phyloP scores from a whole-genome alignment of 2,797 vertebrate species.

The Petrocephalus sullivani region DNA sequence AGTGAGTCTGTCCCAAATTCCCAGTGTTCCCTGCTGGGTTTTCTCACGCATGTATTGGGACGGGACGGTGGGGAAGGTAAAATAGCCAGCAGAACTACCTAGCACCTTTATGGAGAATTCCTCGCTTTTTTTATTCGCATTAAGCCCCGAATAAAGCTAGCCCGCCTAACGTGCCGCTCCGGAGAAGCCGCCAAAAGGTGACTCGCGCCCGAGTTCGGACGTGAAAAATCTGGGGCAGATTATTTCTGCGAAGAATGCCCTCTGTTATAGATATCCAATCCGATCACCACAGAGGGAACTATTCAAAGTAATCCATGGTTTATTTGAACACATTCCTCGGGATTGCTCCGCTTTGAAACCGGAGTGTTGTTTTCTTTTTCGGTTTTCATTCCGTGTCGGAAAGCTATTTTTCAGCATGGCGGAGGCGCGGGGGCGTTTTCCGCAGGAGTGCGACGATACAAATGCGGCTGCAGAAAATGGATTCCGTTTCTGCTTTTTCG shows the following conservation, averaged over 20 bases:
- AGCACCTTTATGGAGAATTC: neutral
- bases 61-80: neutral
- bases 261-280: slow-evolving; percentile 30
- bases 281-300: slow-evolving; percentile 30
- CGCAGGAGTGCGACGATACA: neutral
- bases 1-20: neutral
- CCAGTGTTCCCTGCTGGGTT: neutral
- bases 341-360: slow-evolving; percentile 16
- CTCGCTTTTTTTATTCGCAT: neutral
- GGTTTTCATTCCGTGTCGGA: slow-evolving; percentile 20
- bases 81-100: neutral
- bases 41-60: neutral
- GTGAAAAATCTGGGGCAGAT: slow-evolving; percentile 24
- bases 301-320: slow-evolving; percentile 30
- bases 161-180: neutral
- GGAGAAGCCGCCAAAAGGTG: slow-evolving; percentile 17
- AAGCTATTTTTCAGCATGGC: neutral
- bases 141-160: neutral
- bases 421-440: neutral
- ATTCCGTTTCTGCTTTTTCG: neutral
- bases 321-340: slow-evolving; percentile 36
- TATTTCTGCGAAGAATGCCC: slow-evolving; percentile 27
- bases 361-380: slow-evolving; percentile 24
- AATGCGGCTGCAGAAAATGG: neutral
- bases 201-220: slow-evolving; percentile 26